Percentiles rank a stretch among this genome's conserved stretches.
These are phyloP conservation scores for Falcunculus frontatus DNA, from an alignment of 2,113 vertebrate genomes.

Conservation along the genomic window DNA sequence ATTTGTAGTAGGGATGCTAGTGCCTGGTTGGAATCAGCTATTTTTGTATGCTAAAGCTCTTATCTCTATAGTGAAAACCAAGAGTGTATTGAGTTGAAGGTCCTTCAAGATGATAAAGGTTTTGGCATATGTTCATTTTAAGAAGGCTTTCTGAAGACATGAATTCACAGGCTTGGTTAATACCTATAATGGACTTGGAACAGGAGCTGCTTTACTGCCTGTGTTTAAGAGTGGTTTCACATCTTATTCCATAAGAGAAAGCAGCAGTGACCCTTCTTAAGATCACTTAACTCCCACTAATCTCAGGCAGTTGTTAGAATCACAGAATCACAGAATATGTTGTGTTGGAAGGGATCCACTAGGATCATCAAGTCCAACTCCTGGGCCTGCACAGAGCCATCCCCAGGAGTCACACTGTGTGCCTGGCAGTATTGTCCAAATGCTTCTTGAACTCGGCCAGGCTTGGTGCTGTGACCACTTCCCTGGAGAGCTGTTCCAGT, in stretches of 20 bases:
- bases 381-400: rapidly evolving
- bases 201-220: not conserved
- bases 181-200: not conserved
- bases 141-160: not conserved
- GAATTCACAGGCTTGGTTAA: not conserved
- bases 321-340: not conserved
- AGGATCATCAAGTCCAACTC: not conserved
- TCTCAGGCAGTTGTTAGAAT: not conserved
- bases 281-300: not conserved
- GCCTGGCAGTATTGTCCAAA: not conserved
- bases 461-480: not conserved
- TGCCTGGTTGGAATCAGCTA: not conserved
- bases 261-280: not conserved
- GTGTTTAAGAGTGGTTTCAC: not conserved
- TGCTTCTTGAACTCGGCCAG: not conserved
- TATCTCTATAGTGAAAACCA: not conserved
- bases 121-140: not conserved
- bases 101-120: not conserved
- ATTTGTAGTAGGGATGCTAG: not conserved
- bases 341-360: not conserved
- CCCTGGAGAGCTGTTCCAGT: not conserved
- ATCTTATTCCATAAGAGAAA: not conserved
- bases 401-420: not conserved
- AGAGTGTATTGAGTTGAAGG: not conserved
- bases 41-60: not conserved